Conservation (phyloP, 2,113 vertebrate species). For the Chamaea fasciata region DNA sequence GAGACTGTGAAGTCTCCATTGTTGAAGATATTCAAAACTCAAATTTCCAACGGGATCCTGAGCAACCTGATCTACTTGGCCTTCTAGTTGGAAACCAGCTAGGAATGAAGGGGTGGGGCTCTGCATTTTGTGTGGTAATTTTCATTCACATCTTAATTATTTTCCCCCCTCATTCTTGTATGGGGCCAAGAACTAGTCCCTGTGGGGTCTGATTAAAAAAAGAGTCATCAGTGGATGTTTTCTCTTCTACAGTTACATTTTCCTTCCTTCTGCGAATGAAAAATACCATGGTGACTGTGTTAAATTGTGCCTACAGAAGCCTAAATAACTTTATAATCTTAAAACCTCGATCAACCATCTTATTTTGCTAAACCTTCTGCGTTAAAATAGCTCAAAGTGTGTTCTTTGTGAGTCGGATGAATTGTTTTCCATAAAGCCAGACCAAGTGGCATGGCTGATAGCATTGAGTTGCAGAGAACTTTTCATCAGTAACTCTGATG, state of each 20-base stretch:
- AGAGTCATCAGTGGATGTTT: neutral
- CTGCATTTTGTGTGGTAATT: neutral
- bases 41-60: neutral
- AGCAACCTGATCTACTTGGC: neutral
- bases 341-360: neutral
- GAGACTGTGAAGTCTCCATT: neutral
- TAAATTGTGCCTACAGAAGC: neutral
- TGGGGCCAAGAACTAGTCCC: neutral
- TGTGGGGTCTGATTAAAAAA: neutral
- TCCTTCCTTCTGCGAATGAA: neutral
- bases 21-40: neutral
- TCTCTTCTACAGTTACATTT: neutral
- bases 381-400: neutral
- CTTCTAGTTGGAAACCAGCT: neutral
- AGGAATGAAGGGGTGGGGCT: neutral
- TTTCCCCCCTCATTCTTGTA: neutral
- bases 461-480: neutral
- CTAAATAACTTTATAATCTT: neutral
- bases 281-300: rapidly evolving
- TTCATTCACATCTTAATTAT: neutral
- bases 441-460: neutral
- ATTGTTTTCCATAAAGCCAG: neutral
- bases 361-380: neutral
- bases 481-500: neutral
- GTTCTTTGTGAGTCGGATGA: neutral